Percentiles rank a stretch among this genome's conserved stretches.
Conservation (phyloP, 2,888 invertebrate species). For the Hypselothyrea guttata region DNA sequence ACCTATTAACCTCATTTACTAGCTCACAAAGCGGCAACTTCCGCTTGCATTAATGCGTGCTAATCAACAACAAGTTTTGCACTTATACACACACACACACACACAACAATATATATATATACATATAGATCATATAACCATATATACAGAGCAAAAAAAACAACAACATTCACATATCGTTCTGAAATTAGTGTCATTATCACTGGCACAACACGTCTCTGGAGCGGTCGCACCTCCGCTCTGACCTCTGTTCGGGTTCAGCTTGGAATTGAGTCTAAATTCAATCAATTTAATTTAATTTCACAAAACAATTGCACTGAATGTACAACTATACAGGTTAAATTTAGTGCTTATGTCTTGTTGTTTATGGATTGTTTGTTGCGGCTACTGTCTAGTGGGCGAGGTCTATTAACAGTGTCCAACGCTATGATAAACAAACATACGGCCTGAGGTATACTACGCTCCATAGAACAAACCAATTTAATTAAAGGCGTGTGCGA, state of each 20-base stretch:
- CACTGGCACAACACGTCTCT: conserved; percentile 43
- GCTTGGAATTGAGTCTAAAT: conserved; percentile 65
- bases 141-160: conserved; percentile 7
- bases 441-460: neutral
- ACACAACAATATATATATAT: conserved; percentile 9
- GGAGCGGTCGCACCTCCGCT: conserved; percentile 7
- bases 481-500: too few species aligned
- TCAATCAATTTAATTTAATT: conserved; percentile 78
- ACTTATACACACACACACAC: conserved; percentile 9
- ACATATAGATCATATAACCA: conserved; percentile 4
- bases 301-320: conserved; percentile 71
- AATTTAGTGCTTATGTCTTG: conserved; percentile 7
- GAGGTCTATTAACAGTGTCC: conserved; percentile 13
- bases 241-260: conserved; percentile 65
- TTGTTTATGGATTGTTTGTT: conserved; percentile 4
- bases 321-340: conserved; percentile 33
- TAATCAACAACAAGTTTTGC: conserved; percentile 28
- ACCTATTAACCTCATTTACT: conserved; percentile 59
- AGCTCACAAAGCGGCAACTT: conserved; percentile 31
- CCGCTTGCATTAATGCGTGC: conserved; percentile 57
- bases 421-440: neutral
- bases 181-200: conserved; percentile 72
- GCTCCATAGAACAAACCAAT: neutral
- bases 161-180: conserved; percentile 31
- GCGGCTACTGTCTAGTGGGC: conserved; percentile 17